These are phyloP conservation scores for Psilopogon haemacephalus DNA, from an alignment of 2,113 vertebrate genomes.

Conservation along the genomic window DNA sequence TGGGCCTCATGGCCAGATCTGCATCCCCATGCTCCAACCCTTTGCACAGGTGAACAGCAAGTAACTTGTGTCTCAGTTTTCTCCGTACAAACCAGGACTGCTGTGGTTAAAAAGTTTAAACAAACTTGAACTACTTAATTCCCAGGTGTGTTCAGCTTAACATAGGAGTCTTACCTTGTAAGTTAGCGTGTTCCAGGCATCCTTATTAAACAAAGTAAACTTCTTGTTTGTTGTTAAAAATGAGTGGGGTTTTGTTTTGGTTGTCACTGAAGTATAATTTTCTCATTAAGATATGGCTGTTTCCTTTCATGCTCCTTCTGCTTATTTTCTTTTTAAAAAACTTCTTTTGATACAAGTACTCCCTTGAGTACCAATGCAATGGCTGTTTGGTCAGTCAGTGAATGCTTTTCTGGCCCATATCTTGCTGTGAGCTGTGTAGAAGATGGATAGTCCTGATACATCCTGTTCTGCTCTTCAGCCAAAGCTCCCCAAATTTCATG, in stretches of 20 bases:
- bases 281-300: slow-evolving; percentile 42
- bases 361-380: slow-evolving; percentile 47
- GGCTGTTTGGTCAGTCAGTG: slow-evolving; percentile 69
- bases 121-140: background rate
- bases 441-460: slow-evolving; percentile 29
- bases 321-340: background rate
- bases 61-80: background rate
- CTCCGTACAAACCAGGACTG: background rate
- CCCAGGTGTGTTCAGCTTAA: background rate
- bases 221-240: background rate
- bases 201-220: background rate
- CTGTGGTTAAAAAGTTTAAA: background rate
- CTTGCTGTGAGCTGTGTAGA: slow-evolving; percentile 46
- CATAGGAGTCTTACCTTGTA: background rate
- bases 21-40: background rate
- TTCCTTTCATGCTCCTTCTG: slow-evolving; percentile 55
- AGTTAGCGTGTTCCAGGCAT: background rate
- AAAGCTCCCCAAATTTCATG: slow-evolving; percentile 61
- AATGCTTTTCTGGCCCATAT: slow-evolving; percentile 69
- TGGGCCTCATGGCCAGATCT: background rate
- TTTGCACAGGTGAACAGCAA: background rate
- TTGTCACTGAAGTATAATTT: background rate
- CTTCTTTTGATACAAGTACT: background rate
- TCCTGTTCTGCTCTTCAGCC: slow-evolving; percentile 59
- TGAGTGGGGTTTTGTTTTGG: background rate